Evolutionary conservation across 2,888 invertebrate species (phyloP), one percentile per base, ranked within the genome.

Genomic region (Andrena minutula): DNA sequence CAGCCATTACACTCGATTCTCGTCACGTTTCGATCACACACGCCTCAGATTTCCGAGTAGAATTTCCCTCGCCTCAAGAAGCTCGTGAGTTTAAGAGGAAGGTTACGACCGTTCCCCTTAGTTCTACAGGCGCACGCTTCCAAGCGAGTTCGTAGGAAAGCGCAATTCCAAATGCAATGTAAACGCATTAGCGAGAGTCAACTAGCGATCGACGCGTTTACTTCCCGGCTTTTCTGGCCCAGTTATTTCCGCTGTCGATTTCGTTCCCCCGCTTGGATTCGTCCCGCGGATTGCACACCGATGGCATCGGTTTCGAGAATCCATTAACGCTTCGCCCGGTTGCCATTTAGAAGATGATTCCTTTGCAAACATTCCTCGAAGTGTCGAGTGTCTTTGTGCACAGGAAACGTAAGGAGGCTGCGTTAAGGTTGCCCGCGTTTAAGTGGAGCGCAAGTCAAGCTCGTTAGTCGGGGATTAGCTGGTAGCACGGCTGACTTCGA

Each of bases 181-280:
- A 76, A 84, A 84, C 68, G 64, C 68, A 84, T 81, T 81, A 84
- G 49, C 66, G 23, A 20, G 68, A 12, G 66, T 60, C 51, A 56
- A 75, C 74, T 20, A 28, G 56, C 69, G 35, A 58, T 58, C 66
- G 58, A 56, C 51, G 61, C 83, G 83, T 86, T 85, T 83, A 86
- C 69, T 65, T 66, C 49, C 28, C n/a, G 51, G 28, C 23, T 49
- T 30, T 66, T 74, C 58, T 60, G 64, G 53, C 41, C 23, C 20
- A 60, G 69, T 74, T 79, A 86, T 86, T 86, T 86, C 72, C 73
- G 65, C 61, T 30, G 47, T 41, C 69, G 63, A 75, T 80, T 71
- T 61, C 41, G 63, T 74, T 51, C 41, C 35, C 51, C 61, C 53
- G 63, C 20, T 47, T 58, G 61, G 70, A 77, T 82, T 74, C 23